These are phyloP conservation scores for Branchinecta lindahli DNA, from an alignment of 1,140 invertebrate genomes.

Conservation along the genomic window DNA sequence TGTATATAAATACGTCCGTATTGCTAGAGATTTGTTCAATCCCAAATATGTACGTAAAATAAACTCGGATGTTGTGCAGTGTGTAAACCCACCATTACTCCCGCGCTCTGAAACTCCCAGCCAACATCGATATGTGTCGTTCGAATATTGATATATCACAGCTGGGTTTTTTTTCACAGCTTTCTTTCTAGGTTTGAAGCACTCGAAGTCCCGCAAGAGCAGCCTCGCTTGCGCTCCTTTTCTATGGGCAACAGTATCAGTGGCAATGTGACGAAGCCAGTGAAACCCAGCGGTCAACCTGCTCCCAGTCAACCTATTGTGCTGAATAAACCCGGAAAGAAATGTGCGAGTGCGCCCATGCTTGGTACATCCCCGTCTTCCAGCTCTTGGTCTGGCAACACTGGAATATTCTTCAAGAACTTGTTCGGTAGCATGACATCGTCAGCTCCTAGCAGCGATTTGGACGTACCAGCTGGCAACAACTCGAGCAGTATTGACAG, in stretches of 20 bases:
- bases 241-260: slow-evolving; percentile 42
- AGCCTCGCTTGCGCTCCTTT: slow-evolving; percentile 43
- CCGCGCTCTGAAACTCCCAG: too few species aligned
- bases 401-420: slow-evolving; percentile 15
- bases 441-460: background rate
- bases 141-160: slow-evolving; percentile 12
- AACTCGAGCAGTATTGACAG: slow-evolving; percentile 6
- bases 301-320: slow-evolving; percentile 6
- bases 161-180: slow-evolving; percentile 27
- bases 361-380: slow-evolving; percentile 22
- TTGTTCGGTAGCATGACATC: slow-evolving; percentile 12
- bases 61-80: too few species aligned
- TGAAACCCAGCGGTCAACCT: slow-evolving; percentile 12
- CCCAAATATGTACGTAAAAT: too few species aligned
- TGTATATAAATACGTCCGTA: too few species aligned
- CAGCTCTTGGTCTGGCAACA: slow-evolving; percentile 21
- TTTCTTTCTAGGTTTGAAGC: slow-evolving; percentile 31
- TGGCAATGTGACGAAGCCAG: slow-evolving; percentile 13
- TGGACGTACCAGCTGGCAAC: slow-evolving; percentile 25
- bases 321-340: slow-evolving; percentile 27
- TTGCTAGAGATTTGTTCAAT: too few species aligned
- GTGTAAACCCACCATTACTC: too few species aligned
- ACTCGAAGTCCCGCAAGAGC: slow-evolving; percentile 29
- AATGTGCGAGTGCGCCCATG: slow-evolving; percentile 43
- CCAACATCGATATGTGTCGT: too few species aligned